A percentile compares a stretch with the other conserved stretches of the same genome.
Conservation (phyloP, 2,888 invertebrate species). For the Rhingia campestris region DNA sequence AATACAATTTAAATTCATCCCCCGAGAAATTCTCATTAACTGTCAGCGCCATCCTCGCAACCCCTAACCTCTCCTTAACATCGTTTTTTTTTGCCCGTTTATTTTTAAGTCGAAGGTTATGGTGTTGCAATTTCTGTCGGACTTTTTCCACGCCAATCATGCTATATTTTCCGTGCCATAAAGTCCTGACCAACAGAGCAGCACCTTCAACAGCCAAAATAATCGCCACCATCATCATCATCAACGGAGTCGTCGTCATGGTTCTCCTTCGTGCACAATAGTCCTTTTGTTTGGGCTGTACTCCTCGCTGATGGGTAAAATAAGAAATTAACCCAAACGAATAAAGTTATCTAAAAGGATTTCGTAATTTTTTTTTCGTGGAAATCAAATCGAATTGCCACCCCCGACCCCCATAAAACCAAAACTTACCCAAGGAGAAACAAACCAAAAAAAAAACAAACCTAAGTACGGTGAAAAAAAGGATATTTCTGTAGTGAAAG, state of each 20-base stretch:
- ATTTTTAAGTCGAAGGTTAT: slow-evolving; percentile 51
- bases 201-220: slow-evolving; percentile 37
- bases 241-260: background rate
- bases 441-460: background rate
- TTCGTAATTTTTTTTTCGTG: slow-evolving; percentile 34
- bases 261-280: slow-evolving; percentile 23
- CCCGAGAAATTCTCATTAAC: slow-evolving; percentile 8
- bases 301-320: slow-evolving; percentile 48
- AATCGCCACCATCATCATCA: slow-evolving; percentile 32
- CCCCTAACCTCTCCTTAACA: background rate
- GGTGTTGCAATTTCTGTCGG: slow-evolving; percentile 26
- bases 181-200: slow-evolving; percentile 56
- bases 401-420: slow-evolving; percentile 18
- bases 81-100: slow-evolving; percentile 1
- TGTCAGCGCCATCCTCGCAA: slow-evolving; percentile 4
- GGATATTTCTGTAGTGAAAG: slow-evolving; percentile 7
- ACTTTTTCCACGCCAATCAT: slow-evolving; percentile 63
- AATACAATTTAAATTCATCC: slow-evolving; percentile 14
- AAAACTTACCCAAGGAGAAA: slow-evolving; percentile 53
- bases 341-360: slow-evolving; percentile 57
- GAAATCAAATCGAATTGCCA: slow-evolving; percentile 59
- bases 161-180: slow-evolving; percentile 59
- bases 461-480: slow-evolving; percentile 4
- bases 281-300: slow-evolving; percentile 38
- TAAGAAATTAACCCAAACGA: slow-evolving; percentile 67